Evolutionary conservation across 2,888 invertebrate species (phyloP).

Genomic region (Ceriagrion tenellum): DNA sequence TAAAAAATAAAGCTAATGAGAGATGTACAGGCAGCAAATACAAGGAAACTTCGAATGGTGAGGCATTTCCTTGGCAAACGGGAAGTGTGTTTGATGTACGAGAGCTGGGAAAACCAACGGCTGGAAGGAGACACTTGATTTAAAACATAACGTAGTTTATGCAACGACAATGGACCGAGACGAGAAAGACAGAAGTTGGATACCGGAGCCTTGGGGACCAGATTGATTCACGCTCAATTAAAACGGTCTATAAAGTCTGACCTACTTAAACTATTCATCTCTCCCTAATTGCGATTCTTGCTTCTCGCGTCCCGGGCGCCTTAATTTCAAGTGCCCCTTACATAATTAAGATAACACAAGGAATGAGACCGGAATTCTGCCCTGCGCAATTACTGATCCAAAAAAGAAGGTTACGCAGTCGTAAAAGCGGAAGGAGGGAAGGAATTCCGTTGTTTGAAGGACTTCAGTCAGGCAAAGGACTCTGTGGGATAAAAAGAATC

Average conservation of each 20-base stretch:
- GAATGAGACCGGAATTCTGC: not conserved
- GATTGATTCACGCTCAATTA: conserved; percentile 39
- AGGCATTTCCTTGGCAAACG: not conserved
- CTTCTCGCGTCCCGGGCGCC: not conserved
- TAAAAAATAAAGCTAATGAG: not conserved
- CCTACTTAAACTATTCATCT: conserved; percentile 22
- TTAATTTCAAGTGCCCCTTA: conserved; percentile 31
- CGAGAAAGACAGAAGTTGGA: not conserved
- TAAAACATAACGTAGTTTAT: not conserved
- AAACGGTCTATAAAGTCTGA: conserved; percentile 1
- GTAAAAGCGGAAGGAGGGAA: not conserved
- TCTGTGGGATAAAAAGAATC: not conserved
- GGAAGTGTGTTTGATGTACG: not conserved
- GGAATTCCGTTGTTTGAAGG: not conserved
- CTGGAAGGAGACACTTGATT: not conserved
- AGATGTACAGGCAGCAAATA: not conserved
- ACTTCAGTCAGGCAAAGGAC: not conserved
- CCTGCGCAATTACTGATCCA: conserved; percentile 1
- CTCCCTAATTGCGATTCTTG: not conserved
- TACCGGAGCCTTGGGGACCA: not conserved
- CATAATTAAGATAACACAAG: conserved; percentile 23
- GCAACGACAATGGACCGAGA: not conserved
- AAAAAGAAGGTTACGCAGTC: not conserved
- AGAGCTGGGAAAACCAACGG: not conserved
- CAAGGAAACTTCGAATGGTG: not conserved